These are phyloP conservation scores for Drosophila subquinaria DNA, from an alignment of 2,888 invertebrate species.

Conservation along the genomic window DNA sequence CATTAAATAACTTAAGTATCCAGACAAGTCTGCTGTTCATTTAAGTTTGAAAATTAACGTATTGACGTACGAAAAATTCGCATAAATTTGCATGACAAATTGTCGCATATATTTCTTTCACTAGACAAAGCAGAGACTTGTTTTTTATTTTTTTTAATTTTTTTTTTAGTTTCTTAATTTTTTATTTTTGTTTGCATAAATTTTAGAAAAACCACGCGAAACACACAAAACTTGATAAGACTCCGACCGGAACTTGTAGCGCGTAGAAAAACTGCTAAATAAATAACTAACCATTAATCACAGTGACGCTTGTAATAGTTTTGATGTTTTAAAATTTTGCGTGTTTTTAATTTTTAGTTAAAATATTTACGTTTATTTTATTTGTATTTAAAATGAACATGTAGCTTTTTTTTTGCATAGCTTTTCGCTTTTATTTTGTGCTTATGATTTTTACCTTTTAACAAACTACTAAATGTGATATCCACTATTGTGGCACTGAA, in stretches of 20 bases:
- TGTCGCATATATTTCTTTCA: constrained; percentile 22
- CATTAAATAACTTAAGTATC: constrained; percentile 54
- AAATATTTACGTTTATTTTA: neutral
- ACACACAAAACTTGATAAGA: constrained; percentile 65
- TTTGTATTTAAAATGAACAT: constrained; percentile 33
- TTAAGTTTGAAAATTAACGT: constrained; percentile 7
- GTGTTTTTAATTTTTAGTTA: constrained; percentile 11
- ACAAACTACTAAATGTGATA: constrained; percentile 81
- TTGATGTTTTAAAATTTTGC: constrained; percentile 8
- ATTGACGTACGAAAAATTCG: constrained; percentile 54
- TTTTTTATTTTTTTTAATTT: constrained; percentile 7
- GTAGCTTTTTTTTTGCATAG: constrained; percentile 43
- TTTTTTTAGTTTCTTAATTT: constrained; percentile 17
- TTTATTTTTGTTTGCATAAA: constrained; percentile 43
- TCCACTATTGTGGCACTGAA: constrained; percentile 84
- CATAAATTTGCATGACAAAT: constrained; percentile 62
- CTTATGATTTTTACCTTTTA: constrained; percentile 68
- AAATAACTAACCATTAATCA: constrained; percentile 42
- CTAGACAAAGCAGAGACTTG: constrained; percentile 60
- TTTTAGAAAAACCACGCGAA: constrained; percentile 30
- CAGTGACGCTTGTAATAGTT: constrained; percentile 30
- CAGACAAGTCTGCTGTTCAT: constrained; percentile 19
- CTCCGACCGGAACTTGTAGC: constrained; percentile 67
- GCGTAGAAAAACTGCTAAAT: no score
- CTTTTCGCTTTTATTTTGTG: constrained; percentile 46